Percentiles rank a stretch among this genome's conserved stretches.
Conservation (phyloP, 92 coral and sea anemone species). For the Isaurus tuberculatus region DNA sequence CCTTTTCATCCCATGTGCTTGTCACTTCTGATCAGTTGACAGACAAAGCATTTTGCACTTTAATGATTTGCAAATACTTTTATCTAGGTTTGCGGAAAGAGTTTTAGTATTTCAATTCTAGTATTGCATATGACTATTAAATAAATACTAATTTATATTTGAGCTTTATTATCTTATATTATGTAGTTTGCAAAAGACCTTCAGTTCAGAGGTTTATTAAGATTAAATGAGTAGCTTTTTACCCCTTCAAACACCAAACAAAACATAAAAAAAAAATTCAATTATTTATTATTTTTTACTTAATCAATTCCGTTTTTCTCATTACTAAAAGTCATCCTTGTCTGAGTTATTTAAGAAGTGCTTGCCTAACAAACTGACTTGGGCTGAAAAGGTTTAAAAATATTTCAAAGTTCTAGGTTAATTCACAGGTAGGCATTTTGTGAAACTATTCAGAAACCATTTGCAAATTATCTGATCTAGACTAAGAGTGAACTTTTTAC, state of each 20-base stretch:
- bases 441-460: not conserved
- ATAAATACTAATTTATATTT: too few relatives aligned
- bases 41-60: not conserved
- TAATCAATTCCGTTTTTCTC: not conserved
- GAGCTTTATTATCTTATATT: too few relatives aligned
- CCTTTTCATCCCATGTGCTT: not conserved
- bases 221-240: not conserved
- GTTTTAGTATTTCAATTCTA: not conserved
- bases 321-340: not conserved
- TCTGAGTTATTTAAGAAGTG: not conserved
- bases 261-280: not conserved
- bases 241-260: not conserved
- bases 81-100: not conserved
- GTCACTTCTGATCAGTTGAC: not conserved
- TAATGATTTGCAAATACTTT: not conserved
- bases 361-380: not conserved
- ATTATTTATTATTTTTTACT: not conserved
- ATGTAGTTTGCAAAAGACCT: too few relatives aligned
- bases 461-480: not conserved
- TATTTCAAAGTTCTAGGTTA: not conserved
- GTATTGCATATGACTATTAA: not conserved
- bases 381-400: not conserved
- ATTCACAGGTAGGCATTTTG: not conserved
- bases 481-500: conserved; percentile 2
- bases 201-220: not conserved